Conservation (phyloP, 1,140 invertebrate genomes). For the Periplaneta americana region DNA sequence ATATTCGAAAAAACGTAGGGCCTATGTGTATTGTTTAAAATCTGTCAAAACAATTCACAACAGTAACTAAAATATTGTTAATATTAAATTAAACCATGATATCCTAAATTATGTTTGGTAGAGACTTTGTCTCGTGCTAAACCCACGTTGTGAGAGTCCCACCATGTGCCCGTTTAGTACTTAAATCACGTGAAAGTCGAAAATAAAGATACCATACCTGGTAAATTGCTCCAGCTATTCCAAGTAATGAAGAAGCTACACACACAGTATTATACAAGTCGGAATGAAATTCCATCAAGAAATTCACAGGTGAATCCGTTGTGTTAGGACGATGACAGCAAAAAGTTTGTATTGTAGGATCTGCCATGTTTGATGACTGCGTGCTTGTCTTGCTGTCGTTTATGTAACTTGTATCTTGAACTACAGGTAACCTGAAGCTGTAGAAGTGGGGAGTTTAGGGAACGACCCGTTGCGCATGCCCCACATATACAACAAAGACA, state of each 20-base stretch:
- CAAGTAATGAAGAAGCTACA: slow-evolving; percentile 62
- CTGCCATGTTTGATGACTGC: slow-evolving; percentile 56
- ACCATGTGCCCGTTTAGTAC: too few species aligned
- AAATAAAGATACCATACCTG: too few species aligned
- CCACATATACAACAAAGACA: not conserved
- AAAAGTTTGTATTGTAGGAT: slow-evolving; percentile 74
- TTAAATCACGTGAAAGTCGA: too few species aligned
- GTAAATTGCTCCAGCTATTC: slow-evolving; percentile 66
- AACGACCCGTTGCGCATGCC: not conserved
- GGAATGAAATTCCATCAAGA: slow-evolving; percentile 63
- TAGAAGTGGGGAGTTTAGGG: not conserved
- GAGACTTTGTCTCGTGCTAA: too few species aligned
- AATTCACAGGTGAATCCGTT: slow-evolving; percentile 49
- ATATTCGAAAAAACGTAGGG: too few species aligned
- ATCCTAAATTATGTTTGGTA: too few species aligned
- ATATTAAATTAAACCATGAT: too few species aligned
- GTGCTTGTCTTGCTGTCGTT: too few species aligned
- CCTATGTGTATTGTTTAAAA: too few species aligned
- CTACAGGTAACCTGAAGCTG: not conserved
- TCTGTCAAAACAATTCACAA: too few species aligned
- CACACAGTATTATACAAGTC: slow-evolving; percentile 65
- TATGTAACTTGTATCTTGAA: not conserved
- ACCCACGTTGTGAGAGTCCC: too few species aligned
- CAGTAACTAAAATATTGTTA: too few species aligned
- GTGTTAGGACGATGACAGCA: slow-evolving; percentile 63